Conservation (phyloP, 1,140 invertebrate genomes). For the Chironomus striatipennis region DNA sequence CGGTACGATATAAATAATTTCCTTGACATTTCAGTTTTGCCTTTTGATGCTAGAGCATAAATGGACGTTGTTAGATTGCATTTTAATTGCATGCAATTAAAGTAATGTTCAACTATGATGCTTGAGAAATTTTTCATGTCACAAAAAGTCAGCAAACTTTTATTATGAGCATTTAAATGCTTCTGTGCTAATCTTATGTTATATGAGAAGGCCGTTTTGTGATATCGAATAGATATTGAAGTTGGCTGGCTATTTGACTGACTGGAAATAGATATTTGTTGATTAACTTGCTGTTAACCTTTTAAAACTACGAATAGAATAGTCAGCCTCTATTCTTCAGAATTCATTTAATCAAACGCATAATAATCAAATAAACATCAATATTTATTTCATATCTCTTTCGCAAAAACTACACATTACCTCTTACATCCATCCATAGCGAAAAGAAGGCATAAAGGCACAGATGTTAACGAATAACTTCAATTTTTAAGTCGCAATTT, state of each 20-base stretch:
- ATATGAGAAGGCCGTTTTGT: background rate
- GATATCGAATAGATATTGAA: background rate
- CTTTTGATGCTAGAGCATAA: background rate
- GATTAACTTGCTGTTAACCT: too few relatives aligned
- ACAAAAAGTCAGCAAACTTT: background rate
- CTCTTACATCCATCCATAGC: background rate
- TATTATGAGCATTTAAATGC: background rate
- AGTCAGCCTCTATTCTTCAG: too few relatives aligned
- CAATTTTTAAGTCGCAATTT: background rate
- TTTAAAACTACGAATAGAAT: too few relatives aligned
- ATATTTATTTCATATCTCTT: constrained; percentile 3
- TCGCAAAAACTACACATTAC: background rate
- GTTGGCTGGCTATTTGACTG: background rate
- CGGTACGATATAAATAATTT: background rate
- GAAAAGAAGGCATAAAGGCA: background rate
- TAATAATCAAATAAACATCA: background rate
- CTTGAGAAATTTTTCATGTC: background rate
- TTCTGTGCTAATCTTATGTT: background rate
- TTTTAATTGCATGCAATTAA: background rate
- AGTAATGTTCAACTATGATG: background rate
- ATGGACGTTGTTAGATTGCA: background rate
- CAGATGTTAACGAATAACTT: background rate
- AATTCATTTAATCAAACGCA: background rate
- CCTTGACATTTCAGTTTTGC: constrained; percentile 1
- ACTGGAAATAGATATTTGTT: too few relatives aligned